Evolutionary conservation across 2,888 invertebrate species (phyloP), one percentile per base, ranked within the genome.

Genomic region (Drosophila sordidapex): DNA sequence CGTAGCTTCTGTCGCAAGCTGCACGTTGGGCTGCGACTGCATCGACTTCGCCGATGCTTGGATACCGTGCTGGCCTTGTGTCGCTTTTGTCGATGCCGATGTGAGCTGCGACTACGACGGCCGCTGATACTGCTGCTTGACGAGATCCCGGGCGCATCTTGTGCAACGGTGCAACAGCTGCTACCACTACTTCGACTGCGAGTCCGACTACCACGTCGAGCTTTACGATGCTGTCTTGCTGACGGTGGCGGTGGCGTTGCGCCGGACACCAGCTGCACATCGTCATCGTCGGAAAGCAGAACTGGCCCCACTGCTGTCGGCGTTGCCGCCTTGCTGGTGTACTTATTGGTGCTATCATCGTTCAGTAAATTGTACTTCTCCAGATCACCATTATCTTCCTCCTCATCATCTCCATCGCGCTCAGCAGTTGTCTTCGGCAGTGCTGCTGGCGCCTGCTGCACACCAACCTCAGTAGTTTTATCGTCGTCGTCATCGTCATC

Each of bases 241-340:
- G 59, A 31, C 18, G 54, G 1, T 31, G 66, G 38, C 54, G 31
- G 53, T 33, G 65, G 59, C 0, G 63, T 61, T 7, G 76, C 48
- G 7, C 74, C 46, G 15, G 70, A 62, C 35, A 90, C 80, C 46
- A 90, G 13, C 66, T 91, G 85, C 31, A 91, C 91, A 68, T 90
- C 92, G 38, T 91, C 91, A 65, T 88, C 91, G 53, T 90, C 89
- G 49, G 91, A 91, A 1, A 90, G 80, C 11, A 86, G 73, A 11
- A 91, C 87, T 25, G 85, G 53, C 2, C 48, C 48, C 8, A 51
- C 60, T 53, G 61, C 38, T 13, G 63, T 46, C n/a, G 43, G 49
- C 0, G 57, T 36, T n/a, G 56, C 53, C 13, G 58, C 54, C 38
- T 84, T 84, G 60, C 73, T 81, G 31, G 76, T 85, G 40, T 63